A percentile compares a stretch with the other conserved stretches of the same genome.
phyloP scores from a whole-genome alignment of 1,140 invertebrate genomes.

The Nasonia vitripennis region DNA sequence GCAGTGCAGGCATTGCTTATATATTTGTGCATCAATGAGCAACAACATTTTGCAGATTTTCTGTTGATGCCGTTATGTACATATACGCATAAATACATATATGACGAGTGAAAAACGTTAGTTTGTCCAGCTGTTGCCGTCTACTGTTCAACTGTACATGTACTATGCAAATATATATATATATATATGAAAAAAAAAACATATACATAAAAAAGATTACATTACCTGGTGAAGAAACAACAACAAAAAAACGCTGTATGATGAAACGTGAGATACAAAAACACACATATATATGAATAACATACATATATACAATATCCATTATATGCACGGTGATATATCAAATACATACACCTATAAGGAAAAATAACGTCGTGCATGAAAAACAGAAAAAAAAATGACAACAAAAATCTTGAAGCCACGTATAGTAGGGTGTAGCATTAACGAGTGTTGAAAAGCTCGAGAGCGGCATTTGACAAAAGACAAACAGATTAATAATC shows the following conservation, averaged over 20 bases:
- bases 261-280: slow-evolving; percentile 43
- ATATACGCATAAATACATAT: background rate
- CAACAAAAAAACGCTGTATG: slow-evolving; percentile 8
- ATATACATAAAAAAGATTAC: slow-evolving; percentile 39
- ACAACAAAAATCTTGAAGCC: slow-evolving; percentile 53
- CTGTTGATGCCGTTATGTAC: background rate
- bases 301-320: slow-evolving; percentile 49
- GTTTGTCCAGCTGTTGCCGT: slow-evolving; percentile 70
- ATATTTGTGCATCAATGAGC: slow-evolving; percentile 2
- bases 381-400: slow-evolving; percentile 48
- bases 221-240: slow-evolving; percentile 23
- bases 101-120: slow-evolving; percentile 45
- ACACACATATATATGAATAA: slow-evolving; percentile 54
- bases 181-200: slow-evolving; percentile 32
- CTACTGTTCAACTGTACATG: slow-evolving; percentile 71
- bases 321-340: slow-evolving; percentile 52
- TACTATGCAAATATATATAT: slow-evolving; percentile 57
- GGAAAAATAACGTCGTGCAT: slow-evolving; percentile 19
- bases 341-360: background rate
- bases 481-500: slow-evolving; percentile 11
- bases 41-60: background rate
- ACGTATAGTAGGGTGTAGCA: slow-evolving; percentile 52
- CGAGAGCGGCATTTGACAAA: slow-evolving; percentile 9
- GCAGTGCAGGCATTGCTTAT: slow-evolving; percentile 58
- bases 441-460: slow-evolving; percentile 59